Evolutionary conservation across 1,140 invertebrate genomes (phyloP).

Genomic region (Trypoxylus dichotomus): DNA sequence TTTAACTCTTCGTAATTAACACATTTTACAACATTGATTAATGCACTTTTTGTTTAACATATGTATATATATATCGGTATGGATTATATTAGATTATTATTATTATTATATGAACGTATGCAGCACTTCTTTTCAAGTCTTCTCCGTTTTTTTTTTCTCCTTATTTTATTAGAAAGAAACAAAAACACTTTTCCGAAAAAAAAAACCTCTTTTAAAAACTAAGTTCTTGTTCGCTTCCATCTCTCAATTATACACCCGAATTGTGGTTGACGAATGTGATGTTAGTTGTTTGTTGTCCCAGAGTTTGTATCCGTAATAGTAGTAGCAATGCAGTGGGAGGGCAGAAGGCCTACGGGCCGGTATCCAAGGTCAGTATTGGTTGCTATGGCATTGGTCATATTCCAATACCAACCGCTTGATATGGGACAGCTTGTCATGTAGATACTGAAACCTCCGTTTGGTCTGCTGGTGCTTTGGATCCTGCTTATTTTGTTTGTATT

Average conservation of each 20-base stretch:
- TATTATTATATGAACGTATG: constrained; percentile 12
- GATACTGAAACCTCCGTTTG: constrained; percentile 77
- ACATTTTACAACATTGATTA: constrained; percentile 17
- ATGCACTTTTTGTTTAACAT: constrained; percentile 23
- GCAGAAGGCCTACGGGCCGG: constrained; percentile 39
- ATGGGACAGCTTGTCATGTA: constrained; percentile 87
- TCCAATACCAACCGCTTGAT: constrained; percentile 84
- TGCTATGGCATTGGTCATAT: constrained; percentile 65
- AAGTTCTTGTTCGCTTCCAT: not conserved
- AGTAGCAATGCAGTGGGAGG: constrained; percentile 34
- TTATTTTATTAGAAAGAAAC: not conserved
- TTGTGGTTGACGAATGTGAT: constrained; percentile 22
- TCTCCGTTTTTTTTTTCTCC: not conserved
- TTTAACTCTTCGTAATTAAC: constrained; percentile 2
- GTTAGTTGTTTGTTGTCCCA: constrained; percentile 36
- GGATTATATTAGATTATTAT: not conserved
- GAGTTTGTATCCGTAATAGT: constrained; percentile 32
- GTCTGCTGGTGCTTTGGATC: constrained; percentile 71
- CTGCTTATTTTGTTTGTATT: constrained; percentile 78
- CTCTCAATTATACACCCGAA: not conserved
- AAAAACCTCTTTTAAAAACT: not conserved
- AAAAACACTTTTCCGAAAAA: constrained; percentile 11
- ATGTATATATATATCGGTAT: not conserved
- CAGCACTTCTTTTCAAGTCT: constrained; percentile 14
- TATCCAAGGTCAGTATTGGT: constrained; percentile 47